Percentiles rank a stretch among this genome's conserved stretches.
Evolutionary conservation across 1,140 invertebrate species (phyloP).

Genomic region (Geopemphigus sp.): DNA sequence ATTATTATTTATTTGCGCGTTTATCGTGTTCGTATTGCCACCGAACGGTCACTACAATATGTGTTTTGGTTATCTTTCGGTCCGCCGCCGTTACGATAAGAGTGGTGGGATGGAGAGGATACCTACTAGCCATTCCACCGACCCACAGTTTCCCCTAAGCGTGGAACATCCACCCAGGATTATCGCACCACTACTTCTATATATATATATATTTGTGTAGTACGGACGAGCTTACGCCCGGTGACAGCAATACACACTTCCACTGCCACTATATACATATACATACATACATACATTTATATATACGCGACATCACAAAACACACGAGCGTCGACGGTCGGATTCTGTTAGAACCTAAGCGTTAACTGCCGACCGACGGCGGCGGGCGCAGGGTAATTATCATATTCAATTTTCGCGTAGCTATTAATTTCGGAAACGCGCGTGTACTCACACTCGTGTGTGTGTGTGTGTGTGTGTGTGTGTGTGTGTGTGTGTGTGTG

Average conservation of each 20-base stretch:
- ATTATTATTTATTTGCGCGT: too few relatives aligned
- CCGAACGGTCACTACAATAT: conserved; percentile 23
- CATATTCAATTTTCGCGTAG: conserved; percentile 24
- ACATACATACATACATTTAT: too few relatives aligned
- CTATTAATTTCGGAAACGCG: conserved; percentile 15
- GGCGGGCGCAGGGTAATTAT: neutral
- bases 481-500: too few relatives aligned
- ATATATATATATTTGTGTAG: too few relatives aligned
- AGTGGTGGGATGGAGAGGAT: too few relatives aligned
- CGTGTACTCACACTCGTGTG: too few relatives aligned
- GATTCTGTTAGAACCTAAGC: neutral
- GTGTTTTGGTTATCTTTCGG: conserved; percentile 24
- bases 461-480: too few relatives aligned
- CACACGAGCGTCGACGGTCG: too few relatives aligned
- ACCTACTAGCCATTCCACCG: neutral
- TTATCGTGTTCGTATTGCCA: conserved; percentile 1
- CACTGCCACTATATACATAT: too few relatives aligned
- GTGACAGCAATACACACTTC: neutral
- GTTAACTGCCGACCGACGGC: neutral
- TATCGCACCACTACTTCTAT: too few relatives aligned
- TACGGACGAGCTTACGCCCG: neutral
- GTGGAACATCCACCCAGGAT: neutral
- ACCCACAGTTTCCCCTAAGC: neutral
- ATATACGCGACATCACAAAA: too few relatives aligned
- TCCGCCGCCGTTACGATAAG: too few relatives aligned